phyloP scores from a whole-genome alignment of 2,113 vertebrate genomes.

The Panthera tigris region DNA sequence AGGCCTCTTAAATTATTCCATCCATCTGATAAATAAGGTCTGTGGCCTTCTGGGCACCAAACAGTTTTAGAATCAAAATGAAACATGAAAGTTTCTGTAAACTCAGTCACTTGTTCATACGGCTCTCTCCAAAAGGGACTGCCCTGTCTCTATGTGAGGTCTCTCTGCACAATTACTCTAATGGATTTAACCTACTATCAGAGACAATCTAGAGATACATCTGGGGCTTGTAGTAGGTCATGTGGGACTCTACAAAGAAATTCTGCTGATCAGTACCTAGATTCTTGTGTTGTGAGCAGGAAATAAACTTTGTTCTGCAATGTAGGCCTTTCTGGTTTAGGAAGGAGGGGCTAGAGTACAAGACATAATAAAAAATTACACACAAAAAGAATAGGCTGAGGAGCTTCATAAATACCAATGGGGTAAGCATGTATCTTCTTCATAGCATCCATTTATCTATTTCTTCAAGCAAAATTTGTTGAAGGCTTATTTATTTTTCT shows the following conservation, averaged over 20 bases:
- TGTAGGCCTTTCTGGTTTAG: neutral
- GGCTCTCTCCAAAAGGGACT: neutral
- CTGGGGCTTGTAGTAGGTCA: neutral
- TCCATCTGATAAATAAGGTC: neutral
- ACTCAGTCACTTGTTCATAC: neutral
- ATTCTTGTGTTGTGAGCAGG: neutral
- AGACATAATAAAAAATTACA: neutral
- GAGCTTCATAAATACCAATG: neutral
- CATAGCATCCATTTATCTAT: neutral
- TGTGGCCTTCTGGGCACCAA: neutral
- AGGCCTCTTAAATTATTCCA: conserved; percentile 32
- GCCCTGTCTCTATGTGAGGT: neutral
- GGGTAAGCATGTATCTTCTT: neutral
- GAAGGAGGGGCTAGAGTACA: neutral
- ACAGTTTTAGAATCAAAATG: conserved; percentile 24
- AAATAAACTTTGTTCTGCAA: neutral
- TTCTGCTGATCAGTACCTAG: neutral
- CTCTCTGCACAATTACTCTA: neutral
- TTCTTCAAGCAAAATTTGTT: neutral
- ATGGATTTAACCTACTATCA: neutral
- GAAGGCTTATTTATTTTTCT: neutral
- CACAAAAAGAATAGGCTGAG: neutral
- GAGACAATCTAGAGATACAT: neutral
- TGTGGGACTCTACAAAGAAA: neutral
- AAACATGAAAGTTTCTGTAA: conserved; percentile 47